These are phyloP conservation scores for Euplexia lucipara DNA, from an alignment of 2,888 invertebrate species.

Conservation along the genomic window DNA sequence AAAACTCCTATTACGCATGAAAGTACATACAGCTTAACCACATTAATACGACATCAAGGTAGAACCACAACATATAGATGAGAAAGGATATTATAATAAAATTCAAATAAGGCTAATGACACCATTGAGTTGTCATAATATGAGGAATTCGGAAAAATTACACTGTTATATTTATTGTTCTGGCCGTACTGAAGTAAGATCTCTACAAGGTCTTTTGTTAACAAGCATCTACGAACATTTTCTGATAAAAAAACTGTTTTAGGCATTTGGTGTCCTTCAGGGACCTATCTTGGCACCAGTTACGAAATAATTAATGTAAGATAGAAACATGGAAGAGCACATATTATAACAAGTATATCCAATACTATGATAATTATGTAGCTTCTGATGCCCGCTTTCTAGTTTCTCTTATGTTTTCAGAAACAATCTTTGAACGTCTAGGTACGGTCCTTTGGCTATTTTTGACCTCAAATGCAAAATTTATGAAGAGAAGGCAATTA, in stretches of 20 bases:
- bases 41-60: slow-evolving; percentile 37
- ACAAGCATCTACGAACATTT: no score
- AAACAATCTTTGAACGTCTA: not conserved
- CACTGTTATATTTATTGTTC: not conserved
- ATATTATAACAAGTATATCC: not conserved
- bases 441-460: not conserved
- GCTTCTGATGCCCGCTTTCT: no score
- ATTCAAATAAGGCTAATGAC: slow-evolving; percentile 26
- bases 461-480: not conserved
- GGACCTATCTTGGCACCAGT: slow-evolving; percentile 36
- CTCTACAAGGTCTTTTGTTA: not conserved
- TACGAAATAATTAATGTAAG: not conserved
- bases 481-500: not conserved
- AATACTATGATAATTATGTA: not conserved
- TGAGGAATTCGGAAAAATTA: not conserved
- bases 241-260: not conserved
- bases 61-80: not conserved
- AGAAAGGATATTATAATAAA: slow-evolving; percentile 11
- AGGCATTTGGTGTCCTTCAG: slow-evolving; percentile 16
- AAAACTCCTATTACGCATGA: slow-evolving; percentile 16
- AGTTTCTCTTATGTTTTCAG: not conserved
- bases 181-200: not conserved
- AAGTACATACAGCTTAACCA: slow-evolving; percentile 23
- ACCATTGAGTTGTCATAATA: not conserved
- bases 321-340: not conserved